Conservation (phyloP, 2,113 vertebrate species). For the Apus apus region DNA sequence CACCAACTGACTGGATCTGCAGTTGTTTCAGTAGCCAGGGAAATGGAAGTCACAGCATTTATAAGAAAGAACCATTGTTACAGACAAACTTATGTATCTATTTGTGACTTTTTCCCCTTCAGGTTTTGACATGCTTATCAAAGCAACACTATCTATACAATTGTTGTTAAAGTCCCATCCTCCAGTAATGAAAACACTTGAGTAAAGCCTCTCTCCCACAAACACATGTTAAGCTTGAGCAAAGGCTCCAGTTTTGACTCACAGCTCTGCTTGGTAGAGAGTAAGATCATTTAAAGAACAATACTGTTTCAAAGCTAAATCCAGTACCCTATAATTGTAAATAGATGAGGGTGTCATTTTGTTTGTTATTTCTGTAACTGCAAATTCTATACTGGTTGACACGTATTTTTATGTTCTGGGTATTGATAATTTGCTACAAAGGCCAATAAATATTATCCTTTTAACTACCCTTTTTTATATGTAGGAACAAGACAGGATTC, state of each 20-base stretch:
- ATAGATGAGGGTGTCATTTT: neutral
- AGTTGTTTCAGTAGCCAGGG: neutral
- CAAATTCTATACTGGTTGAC: neutral
- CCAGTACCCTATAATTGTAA: neutral
- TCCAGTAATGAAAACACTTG: neutral
- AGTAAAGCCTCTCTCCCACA: neutral
- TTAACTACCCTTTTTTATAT: neutral
- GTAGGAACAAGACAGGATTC: neutral
- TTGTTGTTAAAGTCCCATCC: neutral
- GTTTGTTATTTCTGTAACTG: neutral
- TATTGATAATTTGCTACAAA: neutral
- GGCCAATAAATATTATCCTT: neutral
- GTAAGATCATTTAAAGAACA: neutral
- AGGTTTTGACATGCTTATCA: neutral
- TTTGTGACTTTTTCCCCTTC: neutral
- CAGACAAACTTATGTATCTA: neutral
- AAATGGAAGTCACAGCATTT: neutral
- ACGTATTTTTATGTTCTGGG: neutral
- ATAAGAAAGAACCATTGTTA: neutral
- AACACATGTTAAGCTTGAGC: neutral
- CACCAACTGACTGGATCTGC: neutral
- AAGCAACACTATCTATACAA: neutral
- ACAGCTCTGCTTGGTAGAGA: neutral
- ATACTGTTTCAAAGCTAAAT: constrained; percentile 3
- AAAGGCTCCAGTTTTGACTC: neutral